Evolutionary conservation across 2,888 invertebrate genomes (phyloP).

Genomic region (Nephrocerus scutellatus): DNA sequence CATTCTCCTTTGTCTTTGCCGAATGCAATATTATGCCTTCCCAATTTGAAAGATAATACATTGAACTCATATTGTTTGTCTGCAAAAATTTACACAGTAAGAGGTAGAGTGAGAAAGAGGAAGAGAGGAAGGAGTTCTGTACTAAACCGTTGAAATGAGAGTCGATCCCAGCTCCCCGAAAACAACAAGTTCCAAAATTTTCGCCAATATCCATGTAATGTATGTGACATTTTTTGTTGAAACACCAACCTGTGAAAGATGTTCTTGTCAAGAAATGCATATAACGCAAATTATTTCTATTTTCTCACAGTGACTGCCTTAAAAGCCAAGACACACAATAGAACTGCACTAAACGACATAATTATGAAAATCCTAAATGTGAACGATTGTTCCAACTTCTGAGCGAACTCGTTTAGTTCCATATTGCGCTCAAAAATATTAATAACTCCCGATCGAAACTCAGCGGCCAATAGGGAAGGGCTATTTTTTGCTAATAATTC

Average conservation of each 20-base stretch:
- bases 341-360: constrained; percentile 32
- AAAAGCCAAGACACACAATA: constrained; percentile 34
- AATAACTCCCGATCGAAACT: constrained; percentile 26
- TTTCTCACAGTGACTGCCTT: constrained; percentile 34
- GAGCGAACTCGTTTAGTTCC: constrained; percentile 32
- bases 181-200: constrained; percentile 25
- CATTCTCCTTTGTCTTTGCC: constrained; percentile 19
- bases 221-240: constrained; percentile 21
- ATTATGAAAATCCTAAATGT: constrained; percentile 36
- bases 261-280: constrained; percentile 8
- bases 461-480: constrained; percentile 16
- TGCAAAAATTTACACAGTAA: too few relatives aligned
- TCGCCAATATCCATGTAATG: constrained; percentile 24
- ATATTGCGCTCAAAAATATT: constrained; percentile 28
- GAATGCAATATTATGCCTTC: constrained; percentile 23
- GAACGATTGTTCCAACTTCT: constrained; percentile 29
- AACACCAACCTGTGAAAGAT: constrained; percentile 17
- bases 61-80: constrained; percentile 26
- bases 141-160: constrained; percentile 23
- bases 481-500: not conserved
- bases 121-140: not conserved
- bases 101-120: too few relatives aligned
- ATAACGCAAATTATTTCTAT: constrained; percentile 11
- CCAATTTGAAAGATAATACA: constrained; percentile 28
- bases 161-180: constrained; percentile 27